Percentiles rank a stretch among this genome's conserved stretches.
These are phyloP conservation scores for Polia nebulosa DNA, from an alignment of 2,888 invertebrate species.

Conservation along the genomic window DNA sequence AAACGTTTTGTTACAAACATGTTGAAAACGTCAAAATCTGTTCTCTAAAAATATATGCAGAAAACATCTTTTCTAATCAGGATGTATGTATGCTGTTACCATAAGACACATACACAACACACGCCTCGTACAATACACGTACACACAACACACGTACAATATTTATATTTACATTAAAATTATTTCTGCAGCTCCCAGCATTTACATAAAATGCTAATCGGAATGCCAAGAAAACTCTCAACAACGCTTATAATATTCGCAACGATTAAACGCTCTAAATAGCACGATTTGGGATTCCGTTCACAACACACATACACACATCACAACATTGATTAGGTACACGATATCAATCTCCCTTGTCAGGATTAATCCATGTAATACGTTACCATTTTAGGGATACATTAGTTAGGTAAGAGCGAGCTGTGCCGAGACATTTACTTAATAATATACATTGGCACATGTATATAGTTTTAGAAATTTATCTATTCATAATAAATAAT, in stretches of 20 bases:
- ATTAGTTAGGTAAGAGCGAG: neutral
- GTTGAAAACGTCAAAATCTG: neutral
- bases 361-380: slow-evolving; percentile 37
- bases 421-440: neutral
- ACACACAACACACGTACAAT: neutral
- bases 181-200: neutral
- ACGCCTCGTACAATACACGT: neutral
- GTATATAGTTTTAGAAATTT: neutral
- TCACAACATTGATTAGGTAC: slow-evolving; percentile 18
- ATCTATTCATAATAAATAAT: too few species aligned
- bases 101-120: too few species aligned
- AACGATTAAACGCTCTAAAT: slow-evolving; percentile 21
- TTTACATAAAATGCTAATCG: neutral
- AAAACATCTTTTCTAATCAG: neutral
- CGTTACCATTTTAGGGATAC: neutral
- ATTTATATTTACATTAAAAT: neutral
- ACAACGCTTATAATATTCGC: slow-evolving; percentile 5
- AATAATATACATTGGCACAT: too few species aligned
- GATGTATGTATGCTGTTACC: neutral
- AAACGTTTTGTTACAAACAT: too few species aligned
- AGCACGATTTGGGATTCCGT: slow-evolving; percentile 15
- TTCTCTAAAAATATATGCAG: too few species aligned
- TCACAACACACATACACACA: slow-evolving; percentile 20
- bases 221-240: neutral
- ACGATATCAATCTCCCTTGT: slow-evolving; percentile 16